Percentiles rank a stretch among this genome's conserved stretches.
Conservation (phyloP, 2,113 vertebrate genomes). For the Hemichromis elongatus region DNA sequence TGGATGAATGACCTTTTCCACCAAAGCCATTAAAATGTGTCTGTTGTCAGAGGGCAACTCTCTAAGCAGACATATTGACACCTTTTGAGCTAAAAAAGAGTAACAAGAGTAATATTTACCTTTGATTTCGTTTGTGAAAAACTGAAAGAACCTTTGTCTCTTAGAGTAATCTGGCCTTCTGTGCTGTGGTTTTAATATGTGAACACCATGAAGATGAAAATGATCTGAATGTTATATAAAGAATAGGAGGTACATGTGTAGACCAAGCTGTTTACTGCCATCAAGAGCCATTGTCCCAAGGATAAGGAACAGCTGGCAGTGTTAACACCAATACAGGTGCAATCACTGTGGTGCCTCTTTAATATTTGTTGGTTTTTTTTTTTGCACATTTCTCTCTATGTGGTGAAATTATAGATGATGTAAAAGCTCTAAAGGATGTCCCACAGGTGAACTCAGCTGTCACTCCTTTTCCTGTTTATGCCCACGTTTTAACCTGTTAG, state of each 20-base stretch:
- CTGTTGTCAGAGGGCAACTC: background rate
- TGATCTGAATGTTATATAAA: background rate
- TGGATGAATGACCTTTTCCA: background rate
- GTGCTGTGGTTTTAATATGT: background rate
- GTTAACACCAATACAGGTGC: background rate
- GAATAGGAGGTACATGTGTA: background rate
- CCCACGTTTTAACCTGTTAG: background rate
- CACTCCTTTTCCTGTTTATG: background rate
- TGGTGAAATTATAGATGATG: background rate
- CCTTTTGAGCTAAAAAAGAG: background rate
- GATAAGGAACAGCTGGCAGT: background rate
- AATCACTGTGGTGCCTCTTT: background rate
- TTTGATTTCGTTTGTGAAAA: background rate
- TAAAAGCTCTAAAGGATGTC: background rate
- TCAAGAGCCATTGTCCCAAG: rapidly evolving
- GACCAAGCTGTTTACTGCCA: background rate
- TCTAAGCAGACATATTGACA: background rate
- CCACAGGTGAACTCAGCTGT: background rate
- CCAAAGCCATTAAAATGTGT: background rate
- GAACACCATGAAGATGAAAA: background rate
- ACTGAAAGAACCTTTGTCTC: background rate
- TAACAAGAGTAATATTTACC: background rate
- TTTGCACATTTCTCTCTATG: background rate
- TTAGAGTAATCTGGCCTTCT: background rate
- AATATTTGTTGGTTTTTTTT: background rate